Base-by-base conservation (phyloP, 2,888 invertebrate genomes). In the Ischnus inquisitorius region DNA sequence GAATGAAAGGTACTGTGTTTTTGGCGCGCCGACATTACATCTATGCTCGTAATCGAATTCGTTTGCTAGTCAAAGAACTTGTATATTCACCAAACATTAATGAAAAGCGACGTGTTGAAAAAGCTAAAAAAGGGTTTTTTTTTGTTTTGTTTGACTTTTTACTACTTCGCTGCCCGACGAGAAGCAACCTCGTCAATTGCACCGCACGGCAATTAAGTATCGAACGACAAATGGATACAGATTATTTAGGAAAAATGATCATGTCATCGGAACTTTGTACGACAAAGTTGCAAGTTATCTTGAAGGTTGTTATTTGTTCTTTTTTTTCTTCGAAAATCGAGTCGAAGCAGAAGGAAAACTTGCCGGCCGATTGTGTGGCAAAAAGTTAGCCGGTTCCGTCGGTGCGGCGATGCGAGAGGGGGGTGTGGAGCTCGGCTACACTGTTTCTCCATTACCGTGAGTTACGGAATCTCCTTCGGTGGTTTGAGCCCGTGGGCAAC, bases 401-500 rank as follows among this genome's bases (percentile, higher is more conserved):
- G 71, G 41, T 64, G 65, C 14, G 16, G 68, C 60, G 65, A 60
- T 60, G 69, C 43, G 77, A 48, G 41, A 39, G 64, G 76, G 48
- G 64, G 75, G 65, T 76, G 79, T 68, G 62, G 65, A 84, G 81
- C 69, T 67, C 76, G 67, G 79, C 84, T 87, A 90, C 90, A 91
- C 87, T 87, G 89, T 89, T 91, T 89, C 88, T 90, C 90, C 90
- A 90, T 91, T 90, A 91, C 86, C 85, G 86, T 39, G 84, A 86
- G 85, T 86, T 81, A 84, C 75, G 77, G 77, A 62, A 76, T 77
- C 34, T 34, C 71, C 41, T 57, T 57, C 19, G 39, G 43, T 57
- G 85, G 78, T 83, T 78, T 79, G 80, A 25, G 60, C 48, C 72
- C 68, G 57, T 67, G 76, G 71, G 28, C 51, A 65, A 83, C 72